Evolutionary conservation across 2,888 invertebrate genomes (phyloP).

Genomic region (Brachylomia viminalis): DNA sequence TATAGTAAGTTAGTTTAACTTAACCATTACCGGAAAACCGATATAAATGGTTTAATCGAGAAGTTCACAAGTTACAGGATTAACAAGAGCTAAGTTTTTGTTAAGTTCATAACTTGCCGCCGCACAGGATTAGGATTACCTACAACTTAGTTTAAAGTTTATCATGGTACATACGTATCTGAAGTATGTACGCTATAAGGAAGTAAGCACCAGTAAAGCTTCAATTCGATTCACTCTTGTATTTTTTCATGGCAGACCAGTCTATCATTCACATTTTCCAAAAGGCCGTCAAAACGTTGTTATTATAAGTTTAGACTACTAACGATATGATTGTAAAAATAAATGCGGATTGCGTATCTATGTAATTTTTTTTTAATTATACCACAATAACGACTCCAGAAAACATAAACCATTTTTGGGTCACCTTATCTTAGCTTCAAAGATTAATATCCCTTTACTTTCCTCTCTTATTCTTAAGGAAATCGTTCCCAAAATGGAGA

Average conservation of each 20-base stretch:
- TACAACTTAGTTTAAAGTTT: slow-evolving; percentile 16
- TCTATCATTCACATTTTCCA: background rate
- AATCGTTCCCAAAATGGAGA: slow-evolving; percentile 53
- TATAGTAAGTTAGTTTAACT: background rate
- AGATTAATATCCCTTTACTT: slow-evolving; percentile 34
- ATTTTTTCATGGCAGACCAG: background rate
- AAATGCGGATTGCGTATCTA: background rate
- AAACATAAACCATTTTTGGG: slow-evolving; percentile 15
- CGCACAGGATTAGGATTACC: slow-evolving; percentile 12
- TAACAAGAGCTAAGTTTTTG: slow-evolving; percentile 43
- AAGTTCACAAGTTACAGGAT: slow-evolving; percentile 40
- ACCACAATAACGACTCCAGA: background rate
- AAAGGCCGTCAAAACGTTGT: background rate
- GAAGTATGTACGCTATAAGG: background rate
- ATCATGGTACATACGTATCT: background rate
- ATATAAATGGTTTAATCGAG: slow-evolving; percentile 55
- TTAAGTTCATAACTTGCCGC: slow-evolving; percentile 48
- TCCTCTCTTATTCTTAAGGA: slow-evolving; percentile 21
- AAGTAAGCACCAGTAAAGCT: background rate
- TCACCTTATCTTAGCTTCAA: slow-evolving; percentile 14
- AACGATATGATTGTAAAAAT: background rate
- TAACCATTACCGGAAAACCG: slow-evolving; percentile 31
- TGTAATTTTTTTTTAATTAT: slow-evolving; percentile 1
- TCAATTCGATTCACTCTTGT: background rate
- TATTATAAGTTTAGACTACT: background rate